A percentile compares a stretch with the other conserved stretches of the same genome.
Conservation (phyloP, 2,113 vertebrate species). For the Amphilophus citrinellus region DNA sequence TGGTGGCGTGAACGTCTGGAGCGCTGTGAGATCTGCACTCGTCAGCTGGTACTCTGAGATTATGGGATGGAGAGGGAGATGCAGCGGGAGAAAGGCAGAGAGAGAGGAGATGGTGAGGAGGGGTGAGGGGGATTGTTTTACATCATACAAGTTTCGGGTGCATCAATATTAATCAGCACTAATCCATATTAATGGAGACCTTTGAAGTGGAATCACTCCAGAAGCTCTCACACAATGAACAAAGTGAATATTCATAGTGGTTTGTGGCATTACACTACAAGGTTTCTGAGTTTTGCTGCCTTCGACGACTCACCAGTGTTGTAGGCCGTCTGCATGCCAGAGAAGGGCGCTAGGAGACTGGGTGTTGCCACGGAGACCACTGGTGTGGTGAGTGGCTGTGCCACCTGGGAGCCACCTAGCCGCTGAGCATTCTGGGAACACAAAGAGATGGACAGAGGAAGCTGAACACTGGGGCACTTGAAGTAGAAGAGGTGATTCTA, state of each 20-base stretch:
- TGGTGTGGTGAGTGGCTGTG: conserved; percentile 91
- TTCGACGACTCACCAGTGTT: conserved; percentile 77
- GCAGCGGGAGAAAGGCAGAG: conserved; percentile 36
- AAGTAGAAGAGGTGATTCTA: neutral
- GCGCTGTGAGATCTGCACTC: conserved; percentile 92
- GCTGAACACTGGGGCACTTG: neutral
- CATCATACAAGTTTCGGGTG: conserved; percentile 69
- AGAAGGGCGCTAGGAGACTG: conserved; percentile 89
- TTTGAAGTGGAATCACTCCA: conserved; percentile 75
- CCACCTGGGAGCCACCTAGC: conserved; percentile 87
- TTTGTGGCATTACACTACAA: conserved; percentile 60
- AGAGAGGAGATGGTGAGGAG: conserved; percentile 15
- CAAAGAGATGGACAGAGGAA: conserved; percentile 22
- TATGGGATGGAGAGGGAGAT: conserved; percentile 24
- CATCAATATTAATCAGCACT: conserved; percentile 76
- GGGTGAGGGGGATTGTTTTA: conserved; percentile 66
- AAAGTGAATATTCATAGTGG: conserved; percentile 78
- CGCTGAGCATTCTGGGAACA: conserved; percentile 90
- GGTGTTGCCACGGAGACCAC: conserved; percentile 94
- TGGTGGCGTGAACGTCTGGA: conserved; percentile 92
- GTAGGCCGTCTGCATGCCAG: conserved; percentile 83
- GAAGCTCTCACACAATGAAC: conserved; percentile 71
- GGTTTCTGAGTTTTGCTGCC: conserved; percentile 29
- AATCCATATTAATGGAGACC: conserved; percentile 80
- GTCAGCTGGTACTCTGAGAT: conserved; percentile 94